Base-by-base conservation (phyloP, 2,797 vertebrate genomes). In the Catamblyrhynchus diadema region DNA sequence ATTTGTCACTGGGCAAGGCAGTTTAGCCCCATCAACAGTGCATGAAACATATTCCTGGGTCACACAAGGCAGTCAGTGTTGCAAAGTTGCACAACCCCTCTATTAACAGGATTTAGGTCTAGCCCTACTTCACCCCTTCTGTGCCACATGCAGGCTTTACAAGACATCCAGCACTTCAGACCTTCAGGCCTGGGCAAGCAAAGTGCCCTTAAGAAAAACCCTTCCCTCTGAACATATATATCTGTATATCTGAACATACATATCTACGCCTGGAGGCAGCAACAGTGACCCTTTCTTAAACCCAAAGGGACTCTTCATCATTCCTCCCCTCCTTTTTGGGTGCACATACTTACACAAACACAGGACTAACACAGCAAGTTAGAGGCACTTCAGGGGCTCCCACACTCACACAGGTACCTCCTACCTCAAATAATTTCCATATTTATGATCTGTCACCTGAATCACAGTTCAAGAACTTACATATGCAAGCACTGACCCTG, bases 381-480 rank as follows among this genome's bases (percentile, higher is more conserved):
- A 22, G 14, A 33, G 35, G 32, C 11, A 14, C 30, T 69, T 47
- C 42, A 62, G 78, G 17, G 87, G 4, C 53, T 64, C 6, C 8
- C 24, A 3, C 24, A 2, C 17, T 8, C n/a, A n/a, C 42, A 45
- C 24, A 50, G 22, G 16, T 22, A 44, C 0, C 0, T 47, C 32
- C 30, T 16, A 48, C 32, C 14, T 33, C 21, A 33, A 27, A 12
- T 37, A 8, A 9, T 15, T 47, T 33, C 13, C 9, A 1, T 56
- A 7, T 28, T 28, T n/a, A 17, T 37, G n/a, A 30, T 32, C 25
- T 14, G 9, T 25, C 75, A 37, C 56, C 59, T 60, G 56, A 48
- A n/a, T 14, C 47, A 62, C 12, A 6, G n/a, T 15, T 33, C 8
- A 24, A 19, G 19, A 37, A 14, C 35, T 83, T 28, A 35, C n/a